A percentile compares a stretch with the other conserved stretches of the same genome.
These are phyloP conservation scores for Serinus canaria DNA, from an alignment of 2,113 vertebrate genomes.

Conservation along the genomic window DNA sequence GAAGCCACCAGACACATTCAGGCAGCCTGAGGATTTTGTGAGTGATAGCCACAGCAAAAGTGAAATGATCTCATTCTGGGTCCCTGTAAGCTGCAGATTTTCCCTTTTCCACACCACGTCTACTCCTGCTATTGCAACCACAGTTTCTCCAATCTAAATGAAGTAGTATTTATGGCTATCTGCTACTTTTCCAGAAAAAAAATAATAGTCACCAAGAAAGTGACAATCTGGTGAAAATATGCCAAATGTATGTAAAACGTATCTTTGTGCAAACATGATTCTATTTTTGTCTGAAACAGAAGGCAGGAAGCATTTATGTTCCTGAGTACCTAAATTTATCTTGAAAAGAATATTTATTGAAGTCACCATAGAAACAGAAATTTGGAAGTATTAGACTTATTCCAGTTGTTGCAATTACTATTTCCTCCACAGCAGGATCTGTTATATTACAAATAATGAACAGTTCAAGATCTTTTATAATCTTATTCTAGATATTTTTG, in stretches of 20 bases:
- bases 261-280: background rate
- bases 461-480: background rate
- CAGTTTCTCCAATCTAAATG: background rate
- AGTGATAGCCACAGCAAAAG: background rate
- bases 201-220: background rate
- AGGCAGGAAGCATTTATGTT: background rate
- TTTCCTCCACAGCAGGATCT: background rate
- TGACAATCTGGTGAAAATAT: background rate
- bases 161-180: background rate
- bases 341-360: constrained; percentile 9
- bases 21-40: background rate
- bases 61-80: background rate
- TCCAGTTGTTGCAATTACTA: background rate
- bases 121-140: background rate
- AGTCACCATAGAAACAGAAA: background rate
- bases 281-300: constrained; percentile 24
- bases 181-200: background rate
- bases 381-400: background rate
- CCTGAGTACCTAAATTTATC: background rate
- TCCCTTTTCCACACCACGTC: background rate
- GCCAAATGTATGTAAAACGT: background rate
- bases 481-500: background rate
- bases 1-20: background rate
- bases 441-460: background rate
- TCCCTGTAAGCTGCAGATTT: background rate